Base-by-base conservation (phyloP, 2,888 invertebrate genomes). In the Clanis bilineata region DNA sequence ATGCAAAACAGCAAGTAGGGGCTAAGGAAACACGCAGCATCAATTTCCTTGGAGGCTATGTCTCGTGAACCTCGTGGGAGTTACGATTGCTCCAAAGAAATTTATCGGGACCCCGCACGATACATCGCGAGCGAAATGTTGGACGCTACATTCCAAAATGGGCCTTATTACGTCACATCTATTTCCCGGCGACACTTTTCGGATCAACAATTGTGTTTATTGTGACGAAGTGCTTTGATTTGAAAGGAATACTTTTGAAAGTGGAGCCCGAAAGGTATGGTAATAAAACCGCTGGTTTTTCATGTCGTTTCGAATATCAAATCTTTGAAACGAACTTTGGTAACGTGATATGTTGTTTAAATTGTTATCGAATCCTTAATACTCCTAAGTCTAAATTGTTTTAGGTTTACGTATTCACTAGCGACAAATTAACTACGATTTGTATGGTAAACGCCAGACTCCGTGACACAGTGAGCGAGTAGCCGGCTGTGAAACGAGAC, bases 71-170 rank as follows among this genome's bases (percentile, higher is more conserved):
- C 39, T 56, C 39, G 38, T 21, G 55, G 55, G 55, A 36, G 55
- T 85, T 87, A 86, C 85, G 86, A 82, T 74, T 75, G 76, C 76
- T 74, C 75, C 62, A 66, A 67, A 78, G 74, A 80, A 82, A 88
- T 88, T 87, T 88, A 88, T 86, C 73, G 83, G 75, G 77, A 74
- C 75, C 79, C 76, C 80, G 77, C 78, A 70, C 83, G 78, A 85
- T 87, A 83, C 78, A 80, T 83, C 79, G 65, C 62, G 23, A 69
- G 68, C 62, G 66, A 74, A 73, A 71, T 70, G 72, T 71, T 69
- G 66, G 68, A 57, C 64, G 58, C 60, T 68, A 63, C 65, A 65
- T 69, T 64, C 64, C 74, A 69, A 76, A 75, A 74, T 67, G 58
- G 61, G 62, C 64, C 70, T 51, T 51, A 51, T 51, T 51, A 51